These are phyloP conservation scores for Myotis myotis DNA, from an alignment of 2,797 vertebrate species.

Conservation along the genomic window DNA sequence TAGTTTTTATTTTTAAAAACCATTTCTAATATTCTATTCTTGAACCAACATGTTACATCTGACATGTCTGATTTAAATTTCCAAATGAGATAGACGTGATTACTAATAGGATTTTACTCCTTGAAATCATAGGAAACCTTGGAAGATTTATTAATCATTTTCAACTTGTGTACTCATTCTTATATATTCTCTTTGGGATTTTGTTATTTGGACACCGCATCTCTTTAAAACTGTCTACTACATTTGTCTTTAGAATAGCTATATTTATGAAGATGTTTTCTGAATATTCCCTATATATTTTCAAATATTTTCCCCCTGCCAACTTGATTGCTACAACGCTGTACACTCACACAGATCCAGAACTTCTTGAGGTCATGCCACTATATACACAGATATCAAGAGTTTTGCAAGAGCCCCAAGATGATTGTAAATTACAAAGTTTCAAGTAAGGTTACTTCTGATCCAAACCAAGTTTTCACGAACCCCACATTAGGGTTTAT, in stretches of 20 bases:
- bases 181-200: constrained; percentile 16
- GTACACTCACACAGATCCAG: background rate
- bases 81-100: background rate
- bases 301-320: background rate
- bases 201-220: constrained; percentile 17
- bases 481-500: background rate
- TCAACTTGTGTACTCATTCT: background rate
- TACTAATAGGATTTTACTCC: background rate
- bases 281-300: background rate
- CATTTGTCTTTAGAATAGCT: background rate
- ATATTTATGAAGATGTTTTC: background rate
- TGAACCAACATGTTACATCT: background rate
- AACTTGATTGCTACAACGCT: background rate
- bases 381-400: background rate
- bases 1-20: background rate
- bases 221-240: constrained; percentile 30
- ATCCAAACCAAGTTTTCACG: background rate
- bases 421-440: background rate
- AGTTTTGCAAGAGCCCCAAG: background rate
- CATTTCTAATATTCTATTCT: constrained; percentile 23
- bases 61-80: background rate
- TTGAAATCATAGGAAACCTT: background rate
- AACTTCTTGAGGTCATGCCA: background rate
- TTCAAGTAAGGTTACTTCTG: background rate
- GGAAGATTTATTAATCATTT: background rate